These are phyloP conservation scores for Mormyrops boulengeri DNA, from an alignment of 2,797 vertebrate species.

Conservation along the genomic window DNA sequence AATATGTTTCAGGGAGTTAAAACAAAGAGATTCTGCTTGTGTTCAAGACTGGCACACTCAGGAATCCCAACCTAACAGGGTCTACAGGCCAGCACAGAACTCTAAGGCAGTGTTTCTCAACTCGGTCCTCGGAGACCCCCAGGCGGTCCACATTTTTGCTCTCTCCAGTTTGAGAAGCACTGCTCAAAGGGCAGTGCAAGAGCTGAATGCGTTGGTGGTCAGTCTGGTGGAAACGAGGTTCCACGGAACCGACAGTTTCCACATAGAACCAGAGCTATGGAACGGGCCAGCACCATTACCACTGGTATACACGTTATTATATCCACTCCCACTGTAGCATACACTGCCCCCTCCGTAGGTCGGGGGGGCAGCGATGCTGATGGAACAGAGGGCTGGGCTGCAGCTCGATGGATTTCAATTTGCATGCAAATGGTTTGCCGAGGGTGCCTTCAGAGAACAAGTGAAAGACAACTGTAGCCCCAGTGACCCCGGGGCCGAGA, in stretches of 20 bases:
- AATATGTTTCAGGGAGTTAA: not conserved
- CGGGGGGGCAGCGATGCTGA: conserved; percentile 62
- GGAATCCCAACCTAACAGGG: not conserved
- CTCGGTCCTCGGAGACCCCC: not conserved
- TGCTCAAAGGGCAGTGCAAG: not conserved
- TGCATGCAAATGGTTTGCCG: conserved; percentile 99
- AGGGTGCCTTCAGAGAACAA: conserved; percentile 68
- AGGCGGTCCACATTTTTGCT: not conserved
- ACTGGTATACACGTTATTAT: not conserved
- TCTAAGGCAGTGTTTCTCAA: not conserved
- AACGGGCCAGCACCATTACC: not conserved
- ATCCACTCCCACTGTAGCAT: too few relatives aligned
- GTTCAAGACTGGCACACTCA: not conserved
- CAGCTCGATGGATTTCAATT: conserved; percentile 99
- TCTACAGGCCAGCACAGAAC: not conserved
- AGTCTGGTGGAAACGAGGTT: not conserved
- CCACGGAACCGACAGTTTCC: not conserved
- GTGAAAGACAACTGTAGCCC: conserved; percentile 79
- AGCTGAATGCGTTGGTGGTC: not conserved
- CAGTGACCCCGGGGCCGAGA: conserved; percentile 63
- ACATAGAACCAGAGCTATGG: not conserved
- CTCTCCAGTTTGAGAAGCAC: not conserved
- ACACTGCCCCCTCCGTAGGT: conserved; percentile 4
- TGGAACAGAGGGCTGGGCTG: conserved; percentile 93
- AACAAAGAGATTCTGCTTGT: not conserved